Evolutionary conservation across 2,888 invertebrate genomes (phyloP), one percentile per base, ranked within the genome.

Genomic region (Amphipyra berbera): DNA sequence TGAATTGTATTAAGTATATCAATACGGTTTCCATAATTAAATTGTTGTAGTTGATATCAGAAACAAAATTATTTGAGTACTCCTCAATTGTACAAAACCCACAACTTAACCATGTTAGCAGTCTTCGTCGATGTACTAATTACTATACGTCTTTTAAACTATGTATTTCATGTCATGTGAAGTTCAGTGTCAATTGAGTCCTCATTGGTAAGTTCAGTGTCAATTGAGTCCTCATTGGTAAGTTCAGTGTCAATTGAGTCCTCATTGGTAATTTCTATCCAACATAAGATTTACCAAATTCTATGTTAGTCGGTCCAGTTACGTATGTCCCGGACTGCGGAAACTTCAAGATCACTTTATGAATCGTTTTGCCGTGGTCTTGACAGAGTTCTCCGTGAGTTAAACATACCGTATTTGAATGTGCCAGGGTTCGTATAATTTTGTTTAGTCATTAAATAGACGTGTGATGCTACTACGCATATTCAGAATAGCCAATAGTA

Each of bases 381-480:
- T 67, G 56, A 9, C 41, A 37, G 15, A 48, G 30, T 41, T 40
- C 30, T 9, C 38, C 6, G 4, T 37, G 30, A 54, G 42, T 44
- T 33, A 56, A 54, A 58, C 41, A 55, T 9, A 73, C 50, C 14
- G 47, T 59, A 45, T 50, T 50, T 38, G 48, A 65, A 49, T 65
- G 57, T 68, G 62, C 57, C 50, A 67, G 75, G 60, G 61, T 59
- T 63, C 37, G 53, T 62, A 63, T 61, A 50, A 67, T 49, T 62
- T 62, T 78, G 66, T 61, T 66, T 68, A 63, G 53, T 57, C 54
- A 68, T 58, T 60, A 71, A 68, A 61, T 52, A 58, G 45, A 41
- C 40, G 49, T 50, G 46, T 46, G 52, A 49, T 54, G 52, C 63
- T 63, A 59, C 53, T 63, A 44, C 59, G 64, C 59, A 65, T 62